Base-by-base conservation (phyloP, 2,113 vertebrate species). In the Odobenus rosmarus region DNA sequence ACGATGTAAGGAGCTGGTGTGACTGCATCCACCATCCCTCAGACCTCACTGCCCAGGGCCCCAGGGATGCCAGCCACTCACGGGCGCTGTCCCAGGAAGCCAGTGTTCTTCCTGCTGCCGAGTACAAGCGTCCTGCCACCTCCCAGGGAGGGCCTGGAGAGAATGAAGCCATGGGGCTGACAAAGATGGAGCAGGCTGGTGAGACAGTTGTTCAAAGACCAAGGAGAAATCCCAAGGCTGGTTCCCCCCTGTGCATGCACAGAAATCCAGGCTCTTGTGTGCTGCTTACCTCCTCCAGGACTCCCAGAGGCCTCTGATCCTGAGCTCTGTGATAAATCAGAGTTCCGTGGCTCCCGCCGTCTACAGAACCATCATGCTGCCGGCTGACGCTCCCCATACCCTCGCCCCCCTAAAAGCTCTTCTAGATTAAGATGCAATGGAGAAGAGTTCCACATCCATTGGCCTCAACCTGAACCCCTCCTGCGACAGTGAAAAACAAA, bases 241-340 rank as follows among this genome's bases (percentile, higher is more conserved):
- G 85, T 19, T 21, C 18, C 76, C 39, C 28, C 46, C 46, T 46
- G n/a, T 1, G 7, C 80, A 59, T 0, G 2, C 0, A 6, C 23
- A 9, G 69, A 85, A 36, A 67, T 6, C 5, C 55, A 26, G 39
- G 12, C 33, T 51, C 24, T 39, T 26, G 1, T 4, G 72, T 7
- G 9, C 26, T 3, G 0, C n/a, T 9, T 36, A 19, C 4, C 4
- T 39, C n/a, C 8, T 33, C 64, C 1, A 0, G 1, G 2, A 7
- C 53, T 71, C 23, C 72, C 62, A 64, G 62, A 64, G 1, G 13
- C 55, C 77, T 55, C 71, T 51, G n/a, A 21, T 21, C 8, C 51
- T 61, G 57, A 74, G 36, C 74, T 18, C 5, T 3, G 33, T 0
- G 10, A 16, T 4, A 12, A 31, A 1, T 14, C 77, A 19, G 64